Evolutionary conservation across 1,140 invertebrate genomes (phyloP), one percentile per base, ranked within the genome.

Genomic region (Eupeodes corollae): DNA sequence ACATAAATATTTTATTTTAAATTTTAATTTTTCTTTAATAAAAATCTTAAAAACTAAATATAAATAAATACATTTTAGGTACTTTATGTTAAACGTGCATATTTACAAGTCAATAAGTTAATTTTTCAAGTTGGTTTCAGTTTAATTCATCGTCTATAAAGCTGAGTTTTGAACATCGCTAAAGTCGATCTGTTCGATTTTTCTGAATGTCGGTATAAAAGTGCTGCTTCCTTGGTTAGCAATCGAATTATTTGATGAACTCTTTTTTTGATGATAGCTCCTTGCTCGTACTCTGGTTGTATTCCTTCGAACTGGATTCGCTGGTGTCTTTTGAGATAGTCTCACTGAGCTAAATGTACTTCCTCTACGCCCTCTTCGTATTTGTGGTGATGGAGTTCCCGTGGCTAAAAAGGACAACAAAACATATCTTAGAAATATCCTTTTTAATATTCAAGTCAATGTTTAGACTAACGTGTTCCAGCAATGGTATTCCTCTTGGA

Each of bases 401-500:
- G 63, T 59, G 50, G 49, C 70, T 69, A 16, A 41, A 45, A 33
- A 5, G 8, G 3, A 26, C 8, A 26, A 8, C 3, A 47, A 26
- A 3, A 26, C 21, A 26, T 26, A 26, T 26, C 8, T 8, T 5
- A 26, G 21, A 3, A 26, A 26, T 38, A n/a, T 13, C 13, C 15
- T 26, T n/a, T 34, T 19, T 35, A 19, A 10, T 19, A 3, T 26
- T 18, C 12, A 33, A 32, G 34, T 21, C n/a, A 12, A 26, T 33
- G 5, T 9, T 16, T 15, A 42, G 31, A 58, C 56, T 68, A 54
- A 74, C 72, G 70, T 52, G 70, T 73, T 43, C 70, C 64, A 31
- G 61, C 61, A 14, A 76, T 77, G 44, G 78, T 74, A 46, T 73
- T 71, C 18, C 82, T 71, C 26, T 79, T 79, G 55, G 83, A 76